Conservation (phyloP, 2,113 vertebrate species). For the Prinia subflava region DNA sequence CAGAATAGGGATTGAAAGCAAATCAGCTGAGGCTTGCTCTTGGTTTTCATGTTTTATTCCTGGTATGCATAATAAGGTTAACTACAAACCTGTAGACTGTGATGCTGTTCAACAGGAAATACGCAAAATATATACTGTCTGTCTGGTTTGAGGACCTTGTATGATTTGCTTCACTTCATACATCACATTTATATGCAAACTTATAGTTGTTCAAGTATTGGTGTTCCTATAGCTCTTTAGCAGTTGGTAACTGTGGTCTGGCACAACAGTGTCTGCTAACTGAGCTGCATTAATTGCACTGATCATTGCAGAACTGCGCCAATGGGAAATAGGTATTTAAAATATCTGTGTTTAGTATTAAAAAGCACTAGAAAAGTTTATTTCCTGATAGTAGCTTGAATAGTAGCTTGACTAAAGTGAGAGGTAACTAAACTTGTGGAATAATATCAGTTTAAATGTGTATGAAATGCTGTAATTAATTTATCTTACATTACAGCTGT, state of each 20-base stretch:
- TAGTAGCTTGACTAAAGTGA: neutral
- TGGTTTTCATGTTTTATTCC: neutral
- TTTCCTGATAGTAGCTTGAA: neutral
- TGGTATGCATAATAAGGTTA: neutral
- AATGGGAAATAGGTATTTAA: neutral
- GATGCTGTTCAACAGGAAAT: neutral
- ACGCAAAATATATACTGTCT: rapidly evolving
- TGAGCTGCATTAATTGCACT: neutral
- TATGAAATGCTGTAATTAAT: neutral
- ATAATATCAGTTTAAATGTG: neutral
- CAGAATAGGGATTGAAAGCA: neutral
- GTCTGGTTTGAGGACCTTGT: neutral
- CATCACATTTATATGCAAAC: neutral
- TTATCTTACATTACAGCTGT: conserved; percentile 47
- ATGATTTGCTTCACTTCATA: neutral
- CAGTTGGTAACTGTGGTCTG: neutral
- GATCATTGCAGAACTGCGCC: neutral
- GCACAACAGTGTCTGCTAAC: neutral
- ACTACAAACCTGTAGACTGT: neutral
- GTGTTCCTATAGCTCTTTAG: neutral
- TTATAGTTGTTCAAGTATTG: neutral
- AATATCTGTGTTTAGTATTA: neutral
- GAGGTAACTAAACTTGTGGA: neutral
- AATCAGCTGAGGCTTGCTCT: neutral
- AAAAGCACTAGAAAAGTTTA: neutral